A percentile compares a stretch with the other conserved stretches of the same genome.
Conservation (phyloP, 2,888 invertebrate genomes). For the Junonia oenone region DNA sequence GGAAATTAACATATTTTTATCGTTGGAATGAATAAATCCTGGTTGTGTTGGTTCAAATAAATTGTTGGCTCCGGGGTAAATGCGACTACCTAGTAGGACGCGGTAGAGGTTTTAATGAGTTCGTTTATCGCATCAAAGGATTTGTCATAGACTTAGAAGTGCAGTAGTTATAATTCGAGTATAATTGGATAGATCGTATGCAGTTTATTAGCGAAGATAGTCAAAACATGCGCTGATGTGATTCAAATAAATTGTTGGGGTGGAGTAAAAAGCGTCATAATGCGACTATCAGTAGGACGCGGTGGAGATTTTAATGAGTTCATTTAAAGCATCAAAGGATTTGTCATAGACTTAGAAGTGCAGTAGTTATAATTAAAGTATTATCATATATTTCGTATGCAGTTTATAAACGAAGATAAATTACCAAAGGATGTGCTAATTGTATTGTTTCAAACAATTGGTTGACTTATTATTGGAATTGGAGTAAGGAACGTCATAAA, state of each 20-base stretch:
- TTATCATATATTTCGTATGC: too few relatives aligned
- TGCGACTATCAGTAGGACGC: not conserved
- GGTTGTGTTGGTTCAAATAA: slow-evolving; percentile 24
- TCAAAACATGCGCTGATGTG: too few relatives aligned
- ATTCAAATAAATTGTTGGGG: slow-evolving; percentile 24
- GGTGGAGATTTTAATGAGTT: slow-evolving; percentile 5
- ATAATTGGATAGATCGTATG: too few relatives aligned
- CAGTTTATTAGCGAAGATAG: too few relatives aligned
- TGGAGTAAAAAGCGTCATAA: too few relatives aligned
- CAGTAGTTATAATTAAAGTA: too few relatives aligned
- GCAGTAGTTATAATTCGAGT: too few relatives aligned
- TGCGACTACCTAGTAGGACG: not conserved
- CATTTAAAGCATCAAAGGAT: not conserved
- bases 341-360: not conserved
- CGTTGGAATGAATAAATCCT: slow-evolving; percentile 21
- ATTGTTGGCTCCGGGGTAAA: slow-evolving; percentile 17
- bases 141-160: not conserved
- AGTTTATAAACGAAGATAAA: too few relatives aligned
- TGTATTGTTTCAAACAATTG: slow-evolving; percentile 25
- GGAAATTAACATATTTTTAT: slow-evolving; percentile 24
- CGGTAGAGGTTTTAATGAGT: slow-evolving; percentile 3
- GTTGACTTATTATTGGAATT: slow-evolving; percentile 20
- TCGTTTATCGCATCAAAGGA: not conserved
- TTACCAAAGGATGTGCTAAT: too few relatives aligned
- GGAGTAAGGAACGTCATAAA: too few relatives aligned